phyloP scores from a whole-genome alignment of 2,113 vertebrate genomes.

The Rostratula benghalensis region DNA sequence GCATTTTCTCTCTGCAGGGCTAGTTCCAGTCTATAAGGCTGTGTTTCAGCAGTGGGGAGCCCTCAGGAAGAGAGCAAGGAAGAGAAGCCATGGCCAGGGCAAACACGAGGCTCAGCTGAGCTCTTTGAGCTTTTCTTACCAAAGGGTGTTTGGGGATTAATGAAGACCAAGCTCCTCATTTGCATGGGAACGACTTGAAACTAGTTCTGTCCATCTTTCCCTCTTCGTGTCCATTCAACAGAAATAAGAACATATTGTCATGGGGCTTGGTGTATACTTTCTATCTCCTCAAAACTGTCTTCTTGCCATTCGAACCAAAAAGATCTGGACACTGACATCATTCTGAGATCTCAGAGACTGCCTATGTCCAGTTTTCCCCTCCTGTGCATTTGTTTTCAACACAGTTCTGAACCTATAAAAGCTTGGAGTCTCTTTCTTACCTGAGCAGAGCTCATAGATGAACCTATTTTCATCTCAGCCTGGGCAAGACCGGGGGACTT shows the following conservation, averaged over 20 bases:
- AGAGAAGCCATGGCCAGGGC: not conserved
- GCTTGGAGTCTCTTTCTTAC: not conserved
- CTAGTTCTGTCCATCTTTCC: not conserved
- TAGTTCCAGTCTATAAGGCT: no score
- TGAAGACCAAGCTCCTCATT: not conserved
- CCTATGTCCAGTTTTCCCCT: not conserved
- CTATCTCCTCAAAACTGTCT: not conserved
- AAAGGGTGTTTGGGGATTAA: not conserved
- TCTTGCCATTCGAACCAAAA: not conserved
- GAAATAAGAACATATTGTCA: not conserved
- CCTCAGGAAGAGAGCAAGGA: not conserved
- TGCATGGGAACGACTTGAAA: not conserved
- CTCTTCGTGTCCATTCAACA: not conserved
- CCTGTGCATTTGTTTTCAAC: not conserved
- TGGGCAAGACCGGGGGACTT: not conserved
- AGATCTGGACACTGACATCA: not conserved
- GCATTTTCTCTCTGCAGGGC: not conserved
- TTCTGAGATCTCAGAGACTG: not conserved
- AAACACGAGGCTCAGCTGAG: not conserved
- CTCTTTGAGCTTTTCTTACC: not conserved
- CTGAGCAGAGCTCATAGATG: not conserved
- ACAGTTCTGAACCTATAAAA: not conserved
- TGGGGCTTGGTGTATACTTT: not conserved
- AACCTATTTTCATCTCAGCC: not conserved
- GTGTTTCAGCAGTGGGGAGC: rapidly evolving